Evolutionary conservation across 2,888 invertebrate genomes (phyloP).

Genomic region (Lamellibrachia satsuma): DNA sequence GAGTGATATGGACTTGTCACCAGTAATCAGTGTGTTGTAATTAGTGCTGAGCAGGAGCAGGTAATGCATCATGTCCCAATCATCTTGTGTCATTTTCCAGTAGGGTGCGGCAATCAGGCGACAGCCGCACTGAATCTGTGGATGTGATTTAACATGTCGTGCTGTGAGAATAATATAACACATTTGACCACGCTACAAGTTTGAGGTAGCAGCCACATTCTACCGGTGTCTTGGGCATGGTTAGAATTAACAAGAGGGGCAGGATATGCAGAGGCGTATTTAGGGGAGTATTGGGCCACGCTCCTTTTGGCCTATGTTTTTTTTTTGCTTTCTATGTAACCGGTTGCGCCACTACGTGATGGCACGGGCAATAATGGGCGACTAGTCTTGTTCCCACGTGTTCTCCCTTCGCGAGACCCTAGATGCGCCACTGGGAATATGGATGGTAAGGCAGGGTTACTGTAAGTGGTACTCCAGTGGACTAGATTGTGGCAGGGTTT

Average conservation of each 20-base stretch:
- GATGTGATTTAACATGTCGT: background rate
- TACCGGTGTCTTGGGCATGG: too few species aligned
- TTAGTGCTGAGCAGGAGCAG: background rate
- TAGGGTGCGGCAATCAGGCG: background rate
- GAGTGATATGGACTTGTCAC: constrained; percentile 1
- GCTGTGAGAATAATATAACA: background rate
- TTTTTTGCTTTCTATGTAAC: too few species aligned
- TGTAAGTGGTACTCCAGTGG: background rate
- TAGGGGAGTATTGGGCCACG: too few species aligned
- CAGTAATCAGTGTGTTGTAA: background rate
- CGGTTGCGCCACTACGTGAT: too few species aligned
- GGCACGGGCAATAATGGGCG: too few species aligned
- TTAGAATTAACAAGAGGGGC: too few species aligned
- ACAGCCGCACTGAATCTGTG: background rate
- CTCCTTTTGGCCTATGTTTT: too few species aligned
- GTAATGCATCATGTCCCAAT: constrained; percentile 17
- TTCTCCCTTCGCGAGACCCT: too few species aligned
- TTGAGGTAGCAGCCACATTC: background rate
- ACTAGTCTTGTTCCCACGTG: too few species aligned
- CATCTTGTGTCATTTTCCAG: constrained; percentile 5
- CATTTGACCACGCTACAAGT: background rate
- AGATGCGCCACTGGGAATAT: too few species aligned
- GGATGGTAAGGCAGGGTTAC: background rate
- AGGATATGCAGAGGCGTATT: too few species aligned
- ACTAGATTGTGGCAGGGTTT: too few species aligned